Base-by-base conservation (phyloP, 2,888 invertebrate genomes). In the Drosophila mimetica region DNA sequence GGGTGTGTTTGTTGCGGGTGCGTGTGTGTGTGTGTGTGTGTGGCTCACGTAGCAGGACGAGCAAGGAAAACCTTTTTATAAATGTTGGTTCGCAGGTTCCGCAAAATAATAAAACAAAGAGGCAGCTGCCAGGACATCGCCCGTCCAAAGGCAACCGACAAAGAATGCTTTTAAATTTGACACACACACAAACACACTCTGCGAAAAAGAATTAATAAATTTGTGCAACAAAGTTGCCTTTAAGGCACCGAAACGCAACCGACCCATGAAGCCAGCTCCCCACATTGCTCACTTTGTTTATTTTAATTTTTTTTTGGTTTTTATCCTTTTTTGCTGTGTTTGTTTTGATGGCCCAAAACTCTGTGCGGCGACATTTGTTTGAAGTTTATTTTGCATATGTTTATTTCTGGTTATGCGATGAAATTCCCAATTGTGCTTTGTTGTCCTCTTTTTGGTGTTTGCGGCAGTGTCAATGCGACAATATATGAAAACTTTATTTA, bases 61-160 rank as follows among this genome's bases (percentile, higher is more conserved):
- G 83, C 83, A 84, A 84, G 83, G 71, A 86, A 84, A 84, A 84
- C 83, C 83, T 84, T 84, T 84, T 86, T 84, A 86, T 75, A 78
- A 78, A 82, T 76, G 79, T 76, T 76, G 76, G 52, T 61, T 71
- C 74, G 69, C 61, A 55, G 67, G 85, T 81, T 84, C 85, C 86
- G 79, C 77, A 71, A 77, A 73, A 82, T 82, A 82, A 84, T 84
- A 79, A 84, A 86, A 79, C 77, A 81, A 76, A 82, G 51, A 34
- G 39, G 25, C 47, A 69, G 69, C 67, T 67, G 60, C 67, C 73
- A 66, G 73, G 73, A 71, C 64, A 71, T 58, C 53, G 69, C 67
- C 55, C 46, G 53, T 54, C 37, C 41, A 61, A 69, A 54, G 59
- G 39, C 65, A 60, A 30, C 59, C 53, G 37, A 65, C 61, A 47